A percentile compares a stretch with the other conserved stretches of the same genome.
These are phyloP conservation scores for Diachasma alloeum DNA, from an alignment of 1,140 invertebrate genomes.

Conservation along the genomic window DNA sequence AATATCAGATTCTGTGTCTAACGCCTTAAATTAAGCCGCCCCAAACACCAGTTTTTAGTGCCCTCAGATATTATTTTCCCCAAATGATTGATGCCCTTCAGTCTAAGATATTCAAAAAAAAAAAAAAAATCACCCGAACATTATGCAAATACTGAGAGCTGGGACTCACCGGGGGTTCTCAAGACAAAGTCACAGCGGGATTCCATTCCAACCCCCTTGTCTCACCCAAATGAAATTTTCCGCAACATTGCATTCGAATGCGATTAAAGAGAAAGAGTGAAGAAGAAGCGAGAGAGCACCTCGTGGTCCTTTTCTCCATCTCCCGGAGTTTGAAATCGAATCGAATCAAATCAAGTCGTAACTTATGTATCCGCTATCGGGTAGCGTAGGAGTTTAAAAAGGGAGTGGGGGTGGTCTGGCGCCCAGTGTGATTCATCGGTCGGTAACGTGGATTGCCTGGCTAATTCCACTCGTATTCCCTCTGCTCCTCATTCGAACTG, in stretches of 20 bases:
- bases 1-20: too few species aligned
- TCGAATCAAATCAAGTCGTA: slow-evolving; percentile 59
- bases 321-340: neutral
- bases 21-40: too few species aligned
- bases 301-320: neutral
- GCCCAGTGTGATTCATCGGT: slow-evolving; percentile 25
- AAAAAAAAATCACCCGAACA: slow-evolving; percentile 8
- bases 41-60: neutral
- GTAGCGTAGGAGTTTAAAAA: neutral
- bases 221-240: slow-evolving; percentile 64
- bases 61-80: neutral
- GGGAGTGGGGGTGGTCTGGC: neutral
- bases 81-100: neutral
- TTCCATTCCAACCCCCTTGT: slow-evolving; percentile 18
- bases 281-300: slow-evolving; percentile 37
- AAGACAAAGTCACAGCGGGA: slow-evolving; percentile 64
- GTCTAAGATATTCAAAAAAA: neutral
- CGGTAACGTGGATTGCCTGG: slow-evolving; percentile 43
- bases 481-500: neutral
- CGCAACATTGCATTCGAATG: slow-evolving; percentile 65
- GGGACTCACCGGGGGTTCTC: slow-evolving; percentile 45
- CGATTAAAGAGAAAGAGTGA: slow-evolving; percentile 60
- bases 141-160: slow-evolving; percentile 25
- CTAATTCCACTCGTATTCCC: slow-evolving; percentile 43
- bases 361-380: slow-evolving; percentile 44